Conservation (phyloP, 2,113 vertebrate species). For the Pomatostomus ruficeps region DNA sequence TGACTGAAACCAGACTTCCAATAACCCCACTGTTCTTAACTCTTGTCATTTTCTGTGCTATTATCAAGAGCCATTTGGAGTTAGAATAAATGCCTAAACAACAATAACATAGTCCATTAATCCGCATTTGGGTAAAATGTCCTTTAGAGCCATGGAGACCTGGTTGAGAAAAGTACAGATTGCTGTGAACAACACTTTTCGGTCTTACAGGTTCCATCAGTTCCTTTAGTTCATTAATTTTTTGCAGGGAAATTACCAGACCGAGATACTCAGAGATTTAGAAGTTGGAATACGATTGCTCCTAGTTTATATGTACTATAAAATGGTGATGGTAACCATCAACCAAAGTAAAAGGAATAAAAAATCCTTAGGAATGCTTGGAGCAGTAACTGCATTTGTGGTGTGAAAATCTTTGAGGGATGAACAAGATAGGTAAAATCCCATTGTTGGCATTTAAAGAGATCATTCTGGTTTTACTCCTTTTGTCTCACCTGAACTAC, state of each 20-base stretch:
- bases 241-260: not conserved
- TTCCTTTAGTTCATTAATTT: not conserved
- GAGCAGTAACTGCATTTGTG: not conserved
- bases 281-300: not conserved
- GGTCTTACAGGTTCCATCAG: not conserved
- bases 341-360: not conserved
- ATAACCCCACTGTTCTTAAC: rapidly evolving
- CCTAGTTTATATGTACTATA: not conserved
- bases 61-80: not conserved
- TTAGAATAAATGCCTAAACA: not conserved
- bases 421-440: not conserved
- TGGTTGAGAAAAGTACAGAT: not conserved
- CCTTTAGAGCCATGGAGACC: not conserved
- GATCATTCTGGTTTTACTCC: not conserved
- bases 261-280: rapidly evolving
- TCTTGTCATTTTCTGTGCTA: not conserved
- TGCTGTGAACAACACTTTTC: not conserved
- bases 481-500: not conserved
- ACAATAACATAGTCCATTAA: not conserved
- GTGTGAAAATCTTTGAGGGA: not conserved
- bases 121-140: not conserved
- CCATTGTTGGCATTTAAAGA: not conserved
- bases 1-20: not conserved
- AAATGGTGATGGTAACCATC: not conserved
- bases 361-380: not conserved